Percentiles rank a stretch among this genome's conserved stretches.
phyloP scores from a whole-genome alignment of 1,140 invertebrate genomes.

The Vollenhovia emeryi region DNA sequence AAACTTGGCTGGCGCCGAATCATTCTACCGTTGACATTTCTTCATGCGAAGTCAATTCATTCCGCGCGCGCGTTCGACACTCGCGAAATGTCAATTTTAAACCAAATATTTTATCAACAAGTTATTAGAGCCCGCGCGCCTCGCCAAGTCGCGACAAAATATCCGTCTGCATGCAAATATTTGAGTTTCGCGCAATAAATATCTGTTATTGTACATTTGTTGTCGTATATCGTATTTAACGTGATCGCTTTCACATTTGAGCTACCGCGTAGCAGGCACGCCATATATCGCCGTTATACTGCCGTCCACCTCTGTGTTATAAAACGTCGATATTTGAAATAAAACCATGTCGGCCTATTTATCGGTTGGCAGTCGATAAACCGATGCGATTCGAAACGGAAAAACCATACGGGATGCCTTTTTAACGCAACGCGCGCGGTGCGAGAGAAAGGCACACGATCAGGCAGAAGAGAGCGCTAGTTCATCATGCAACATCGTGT shows the following conservation, averaged over 20 bases:
- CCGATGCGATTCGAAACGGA: constrained; percentile 36
- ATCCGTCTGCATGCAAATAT: constrained; percentile 21
- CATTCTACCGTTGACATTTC: not conserved
- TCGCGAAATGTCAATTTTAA: constrained; percentile 19
- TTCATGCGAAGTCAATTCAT: not conserved
- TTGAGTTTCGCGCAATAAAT: constrained; percentile 51
- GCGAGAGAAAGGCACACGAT: not conserved
- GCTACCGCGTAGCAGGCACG: not conserved
- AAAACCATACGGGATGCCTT: constrained; percentile 31
- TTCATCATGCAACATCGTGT: not conserved
- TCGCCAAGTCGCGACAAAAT: constrained; percentile 34
- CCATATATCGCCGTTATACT: constrained; percentile 1
- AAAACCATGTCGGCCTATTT: constrained; percentile 49
- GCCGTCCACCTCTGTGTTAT: constrained; percentile 7
- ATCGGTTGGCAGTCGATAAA: constrained; percentile 50
- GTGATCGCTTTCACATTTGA: constrained; percentile 14
- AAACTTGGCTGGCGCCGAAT: not conserved
- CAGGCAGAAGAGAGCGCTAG: not conserved
- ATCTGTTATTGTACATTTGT: constrained; percentile 35
- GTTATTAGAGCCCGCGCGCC: constrained; percentile 24
- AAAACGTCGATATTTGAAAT: constrained; percentile 40
- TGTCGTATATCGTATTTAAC: constrained; percentile 39
- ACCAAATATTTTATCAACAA: constrained; percentile 42
- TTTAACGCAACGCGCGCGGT: constrained; percentile 5
- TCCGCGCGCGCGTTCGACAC: not conserved